Conservation (phyloP, 2,113 vertebrate genomes). For the Brienomyrus longianalis region DNA sequence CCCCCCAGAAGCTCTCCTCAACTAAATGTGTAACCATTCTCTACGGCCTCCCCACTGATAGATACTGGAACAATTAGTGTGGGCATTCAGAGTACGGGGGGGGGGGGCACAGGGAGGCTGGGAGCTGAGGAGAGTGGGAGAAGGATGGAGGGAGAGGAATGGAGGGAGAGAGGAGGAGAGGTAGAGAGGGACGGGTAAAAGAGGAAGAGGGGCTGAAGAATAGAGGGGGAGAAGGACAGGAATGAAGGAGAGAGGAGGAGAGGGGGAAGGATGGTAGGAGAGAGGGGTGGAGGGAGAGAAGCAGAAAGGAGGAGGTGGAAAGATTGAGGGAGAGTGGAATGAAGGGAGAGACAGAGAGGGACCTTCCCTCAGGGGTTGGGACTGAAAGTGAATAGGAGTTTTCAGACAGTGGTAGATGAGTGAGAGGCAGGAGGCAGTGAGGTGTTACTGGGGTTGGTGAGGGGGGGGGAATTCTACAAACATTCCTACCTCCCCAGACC, state of each 20-base stretch:
- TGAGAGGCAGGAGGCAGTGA: not conserved
- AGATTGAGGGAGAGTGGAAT: not conserved
- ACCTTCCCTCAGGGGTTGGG: not conserved
- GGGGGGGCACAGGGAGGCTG: constrained; percentile 16
- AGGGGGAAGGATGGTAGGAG: not conserved
- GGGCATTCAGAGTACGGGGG: constrained; percentile 42
- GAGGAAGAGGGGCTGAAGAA: too few relatives aligned
- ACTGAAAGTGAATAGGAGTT: not conserved
- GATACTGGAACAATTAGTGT: constrained; percentile 39
- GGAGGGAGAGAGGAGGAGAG: not conserved
- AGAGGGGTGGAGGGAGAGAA: too few relatives aligned
- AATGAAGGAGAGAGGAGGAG: not conserved
- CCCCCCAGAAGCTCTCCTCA: constrained; percentile 16
- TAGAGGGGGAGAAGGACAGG: too few relatives aligned
- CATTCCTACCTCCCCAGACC: not conserved
- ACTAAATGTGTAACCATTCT: constrained; percentile 39
- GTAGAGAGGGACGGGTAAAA: not conserved
- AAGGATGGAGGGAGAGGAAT: constrained; percentile 12
- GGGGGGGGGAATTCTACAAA: not conserved
- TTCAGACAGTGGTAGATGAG: not conserved
- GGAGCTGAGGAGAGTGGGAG: not conserved
- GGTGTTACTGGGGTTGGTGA: not conserved
- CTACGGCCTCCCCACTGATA: constrained; percentile 35
- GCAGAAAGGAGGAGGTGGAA: not conserved
- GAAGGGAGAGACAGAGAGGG: not conserved